Conservation (phyloP, 2,888 invertebrate species). For the Perizoma affinitatum region DNA sequence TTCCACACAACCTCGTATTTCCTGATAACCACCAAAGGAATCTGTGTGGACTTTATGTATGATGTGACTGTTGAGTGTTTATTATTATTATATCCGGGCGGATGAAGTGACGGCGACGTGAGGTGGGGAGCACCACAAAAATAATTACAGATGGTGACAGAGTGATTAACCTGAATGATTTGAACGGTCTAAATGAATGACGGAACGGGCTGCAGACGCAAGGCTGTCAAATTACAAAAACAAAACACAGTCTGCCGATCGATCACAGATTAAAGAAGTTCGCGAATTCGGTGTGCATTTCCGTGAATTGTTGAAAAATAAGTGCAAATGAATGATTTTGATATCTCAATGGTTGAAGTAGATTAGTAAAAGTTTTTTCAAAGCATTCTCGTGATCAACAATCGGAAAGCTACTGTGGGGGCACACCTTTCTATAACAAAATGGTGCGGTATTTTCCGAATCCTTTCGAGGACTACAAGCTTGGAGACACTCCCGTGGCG, state of each 20-base stretch:
- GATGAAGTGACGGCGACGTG: too few relatives aligned
- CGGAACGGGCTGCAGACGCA: too few relatives aligned
- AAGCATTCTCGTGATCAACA: slow-evolving; percentile 38
- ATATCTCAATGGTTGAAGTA: slow-evolving; percentile 46
- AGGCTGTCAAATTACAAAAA: not conserved
- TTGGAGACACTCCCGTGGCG: slow-evolving; percentile 37
- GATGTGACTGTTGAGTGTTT: too few relatives aligned
- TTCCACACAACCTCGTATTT: too few relatives aligned
- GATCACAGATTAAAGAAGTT: not conserved
- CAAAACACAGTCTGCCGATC: slow-evolving; percentile 12
- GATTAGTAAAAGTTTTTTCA: slow-evolving; percentile 46
- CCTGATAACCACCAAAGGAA: too few relatives aligned
- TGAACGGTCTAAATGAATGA: not conserved
- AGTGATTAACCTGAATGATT: too few relatives aligned
- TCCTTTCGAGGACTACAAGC: slow-evolving; percentile 61
- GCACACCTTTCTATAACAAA: slow-evolving; percentile 44
- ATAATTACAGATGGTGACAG: too few relatives aligned
- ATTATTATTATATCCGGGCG: too few relatives aligned
- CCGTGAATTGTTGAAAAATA: slow-evolving; percentile 1
- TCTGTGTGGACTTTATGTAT: too few relatives aligned
- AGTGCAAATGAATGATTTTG: not conserved
- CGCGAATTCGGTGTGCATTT: not conserved
- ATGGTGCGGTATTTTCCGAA: slow-evolving; percentile 77
- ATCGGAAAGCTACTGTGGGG: slow-evolving; percentile 47
- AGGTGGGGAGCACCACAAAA: too few relatives aligned